Base-by-base conservation (phyloP, 1,140 invertebrate genomes). In the Euwallacea fornicatus region DNA sequence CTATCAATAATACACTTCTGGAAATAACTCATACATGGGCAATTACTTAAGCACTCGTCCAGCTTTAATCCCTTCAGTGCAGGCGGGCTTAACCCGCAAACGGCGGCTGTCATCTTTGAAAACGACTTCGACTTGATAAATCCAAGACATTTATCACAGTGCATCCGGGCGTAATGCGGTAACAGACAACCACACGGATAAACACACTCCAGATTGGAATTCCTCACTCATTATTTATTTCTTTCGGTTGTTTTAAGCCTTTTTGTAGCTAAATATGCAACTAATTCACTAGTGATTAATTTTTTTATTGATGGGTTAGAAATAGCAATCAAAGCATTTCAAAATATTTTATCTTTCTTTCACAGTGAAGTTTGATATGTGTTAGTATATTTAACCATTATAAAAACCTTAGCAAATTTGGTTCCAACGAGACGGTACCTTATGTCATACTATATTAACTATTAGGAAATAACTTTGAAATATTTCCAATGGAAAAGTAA, bases 41-140 rank as follows among this genome's bases (percentile, higher is more conserved):
- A 69, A 69, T 69, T 69, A 69, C 67, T 62, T 69, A 69, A 46
- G 59, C 59, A 55, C 67, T 69, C 53, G 67, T 62, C 67, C 67
- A 59, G 62, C 54, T 62, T 62, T 69, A 69, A 69, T 69, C 67
- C 66, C 67, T 62, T 62, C 67, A 42, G 44, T 55, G 67, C 67
- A 69, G 67, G 62, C 67, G 59, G 59, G 44, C 47, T 69, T 69
- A 69, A 69, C 67, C 67, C 59, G 67, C 47, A 21, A 62, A 54
- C 67, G 59, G 67, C 59, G 44, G 59, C 67, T 69, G 67, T 69
- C 67, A 69, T 69, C 67, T 69, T 47, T 13, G 67, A 69, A 60
- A 55, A 53, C 54, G 47, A 33, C 58, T 41, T n/a, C 58, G 44
- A 62, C 44, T 62, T 69, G 67, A 69, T 69, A 69, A 69, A 69